Base-by-base conservation (phyloP, 2,113 vertebrate species). In the Equus quagga region DNA sequence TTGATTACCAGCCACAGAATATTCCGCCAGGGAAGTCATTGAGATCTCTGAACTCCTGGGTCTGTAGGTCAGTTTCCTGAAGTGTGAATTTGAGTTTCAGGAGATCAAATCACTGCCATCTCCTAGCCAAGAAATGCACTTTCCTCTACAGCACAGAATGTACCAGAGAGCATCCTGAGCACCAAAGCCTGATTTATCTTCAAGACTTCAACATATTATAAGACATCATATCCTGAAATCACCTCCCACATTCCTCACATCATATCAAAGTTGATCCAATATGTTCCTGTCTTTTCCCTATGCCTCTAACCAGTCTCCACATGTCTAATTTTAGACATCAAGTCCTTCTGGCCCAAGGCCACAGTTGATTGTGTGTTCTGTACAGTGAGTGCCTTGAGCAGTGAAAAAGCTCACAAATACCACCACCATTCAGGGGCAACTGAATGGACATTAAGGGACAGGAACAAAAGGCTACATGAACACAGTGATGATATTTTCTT, bases 291-390 rank as follows among this genome's bases (percentile, higher is more conserved):
- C 67, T 97, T 88, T 96, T 79, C 73, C 46, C 26, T 87, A 26
- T 56, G 73, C 87, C 41, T 90, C 83, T 90, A 87, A 62, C 83
- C 49, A 84, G 86, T 44, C 60, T 95, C 81, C 62, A 91, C 49
- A 65, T 41, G 92, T 91, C 95, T 96, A 98, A 97, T 97, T 98
- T 98, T 97, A 98, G 98, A 84, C 54, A 46, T 84, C n/a, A 84
- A 87, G 79, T 33, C 72, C 92, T 94, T 93, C 76, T 97, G 96
- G 97, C 92, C n/a, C 69, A 86, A 95, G 49, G 93, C 95, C 93
- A 73, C 46, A 56, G 82, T 19, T 96, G 96, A 97, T 94, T 96
- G 89, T 96, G 89, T 96, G 96, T 97, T 97, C 97, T 51, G 96
- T 72, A 97, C 94, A 97, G 69, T 78, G 83, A 70, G 94, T 97